Conservation (phyloP, 2,888 invertebrate species). For the Agonopterix subpropinquella region DNA sequence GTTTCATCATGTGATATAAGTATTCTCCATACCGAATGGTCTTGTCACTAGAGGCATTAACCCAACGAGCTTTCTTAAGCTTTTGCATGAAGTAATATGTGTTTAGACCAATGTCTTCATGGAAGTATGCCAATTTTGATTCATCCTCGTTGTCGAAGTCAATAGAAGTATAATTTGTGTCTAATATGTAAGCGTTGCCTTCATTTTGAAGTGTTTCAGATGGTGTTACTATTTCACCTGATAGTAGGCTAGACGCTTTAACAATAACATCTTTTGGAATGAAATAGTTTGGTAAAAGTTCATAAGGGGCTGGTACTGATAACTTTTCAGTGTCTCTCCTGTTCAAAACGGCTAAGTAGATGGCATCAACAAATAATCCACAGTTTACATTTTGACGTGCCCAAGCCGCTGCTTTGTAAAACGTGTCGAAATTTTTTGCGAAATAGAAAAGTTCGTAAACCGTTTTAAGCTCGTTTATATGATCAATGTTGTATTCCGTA, state of each 20-base stretch:
- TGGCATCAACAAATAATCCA: conserved; percentile 76
- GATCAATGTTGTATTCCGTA: conserved; percentile 46
- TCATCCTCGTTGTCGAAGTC: conserved; percentile 65
- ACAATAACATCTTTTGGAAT: conserved; percentile 76
- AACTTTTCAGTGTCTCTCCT: conserved; percentile 76
- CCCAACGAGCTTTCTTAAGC: conserved; percentile 75
- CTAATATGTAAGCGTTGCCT: conserved; percentile 52
- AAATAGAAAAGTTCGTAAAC: conserved; percentile 68
- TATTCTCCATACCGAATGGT: conserved; percentile 76
- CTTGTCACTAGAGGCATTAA: conserved; percentile 49
- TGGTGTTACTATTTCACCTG: conserved; percentile 36
- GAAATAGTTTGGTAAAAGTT: conserved; percentile 80
- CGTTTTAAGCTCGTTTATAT: conserved; percentile 44
- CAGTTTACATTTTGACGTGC: conserved; percentile 78
- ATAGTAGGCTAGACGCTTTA: conserved; percentile 47
- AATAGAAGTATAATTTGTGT: conserved; percentile 55
- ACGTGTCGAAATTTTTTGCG: conserved; percentile 74
- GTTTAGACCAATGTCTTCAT: conserved; percentile 83
- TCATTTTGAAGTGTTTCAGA: conserved; percentile 41
- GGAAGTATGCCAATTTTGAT: conserved; percentile 79
- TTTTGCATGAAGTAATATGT: conserved; percentile 76
- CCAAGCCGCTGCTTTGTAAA: conserved; percentile 76
- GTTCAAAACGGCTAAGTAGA: conserved; percentile 74
- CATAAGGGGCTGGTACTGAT: conserved; percentile 79
- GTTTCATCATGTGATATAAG: conserved; percentile 79